Conservation (phyloP, 2,888 invertebrate genomes). For the Zaprionus lineosus region DNA sequence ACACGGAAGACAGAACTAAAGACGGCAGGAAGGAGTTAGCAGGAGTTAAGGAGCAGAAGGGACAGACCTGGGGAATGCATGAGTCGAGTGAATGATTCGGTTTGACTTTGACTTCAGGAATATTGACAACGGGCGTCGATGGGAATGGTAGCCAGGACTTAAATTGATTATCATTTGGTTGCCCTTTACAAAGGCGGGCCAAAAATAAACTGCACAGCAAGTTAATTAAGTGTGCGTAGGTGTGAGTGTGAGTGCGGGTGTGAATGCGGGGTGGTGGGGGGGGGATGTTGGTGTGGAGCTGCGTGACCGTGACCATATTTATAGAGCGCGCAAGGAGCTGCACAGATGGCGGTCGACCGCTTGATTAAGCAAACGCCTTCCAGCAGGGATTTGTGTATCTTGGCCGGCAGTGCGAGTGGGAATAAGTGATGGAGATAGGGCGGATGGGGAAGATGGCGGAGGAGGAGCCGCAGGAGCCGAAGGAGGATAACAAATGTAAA, state of each 20-base stretch:
- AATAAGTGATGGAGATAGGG: not conserved
- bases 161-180: conserved; percentile 54
- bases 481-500: not conserved
- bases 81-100: conserved; percentile 2
- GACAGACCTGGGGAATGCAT: too few relatives aligned
- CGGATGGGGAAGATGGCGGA: not conserved
- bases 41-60: not conserved
- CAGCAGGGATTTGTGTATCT: conserved; percentile 32
- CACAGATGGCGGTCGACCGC: conserved; percentile 38
- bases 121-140: conserved; percentile 32
- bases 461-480: too few relatives aligned
- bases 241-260: not conserved
- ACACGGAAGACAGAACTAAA: too few relatives aligned
- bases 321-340: conserved; percentile 27
- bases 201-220: conserved; percentile 32
- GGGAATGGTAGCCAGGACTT: conserved; percentile 16
- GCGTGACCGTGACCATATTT: conserved; percentile 25
- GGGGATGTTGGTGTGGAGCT: conserved; percentile 2
- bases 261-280: not conserved
- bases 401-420: not conserved
- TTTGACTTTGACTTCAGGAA: conserved; percentile 41
- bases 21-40: too few relatives aligned
- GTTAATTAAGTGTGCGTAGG: conserved; percentile 41
- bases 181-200: conserved; percentile 6
- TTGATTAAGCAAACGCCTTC: conserved; percentile 54